Conservation (phyloP, 1,140 invertebrate genomes). For the Anadara kagoshimensis region DNA sequence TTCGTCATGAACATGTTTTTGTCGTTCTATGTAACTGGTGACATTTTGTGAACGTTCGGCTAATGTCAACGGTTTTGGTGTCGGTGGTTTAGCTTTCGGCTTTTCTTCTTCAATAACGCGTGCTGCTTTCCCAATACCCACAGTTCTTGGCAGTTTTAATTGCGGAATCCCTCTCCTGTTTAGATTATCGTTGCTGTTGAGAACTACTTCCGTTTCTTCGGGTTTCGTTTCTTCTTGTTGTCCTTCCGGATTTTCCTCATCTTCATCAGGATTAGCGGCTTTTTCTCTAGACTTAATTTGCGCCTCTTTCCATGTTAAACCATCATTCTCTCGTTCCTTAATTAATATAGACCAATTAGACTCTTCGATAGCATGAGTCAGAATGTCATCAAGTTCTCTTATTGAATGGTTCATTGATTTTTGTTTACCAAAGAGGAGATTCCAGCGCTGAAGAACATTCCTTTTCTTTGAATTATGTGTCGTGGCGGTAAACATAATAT, state of each 20-base stretch:
- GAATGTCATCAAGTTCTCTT: slow-evolving; percentile 22
- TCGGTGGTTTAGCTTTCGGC: slow-evolving; percentile 3
- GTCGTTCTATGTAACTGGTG: slow-evolving; percentile 18
- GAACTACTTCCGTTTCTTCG: slow-evolving; percentile 10
- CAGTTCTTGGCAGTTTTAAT: slow-evolving; percentile 5
- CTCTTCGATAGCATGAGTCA: slow-evolving; percentile 22
- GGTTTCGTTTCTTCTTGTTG: slow-evolving; percentile 13
- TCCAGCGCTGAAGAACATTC: slow-evolving; percentile 46
- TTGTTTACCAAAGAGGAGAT: slow-evolving; percentile 48
- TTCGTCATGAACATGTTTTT: slow-evolving; percentile 19
- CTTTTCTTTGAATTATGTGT: slow-evolving; percentile 44
- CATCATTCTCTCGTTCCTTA: neutral
- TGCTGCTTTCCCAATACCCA: slow-evolving; percentile 12
- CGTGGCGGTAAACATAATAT: too few species aligned
- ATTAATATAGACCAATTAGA: neutral
- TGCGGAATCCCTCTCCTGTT: slow-evolving; percentile 18
- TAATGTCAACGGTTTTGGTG: slow-evolving; percentile 5
- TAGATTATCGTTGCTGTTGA: slow-evolving; percentile 9
- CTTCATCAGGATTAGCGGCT: neutral
- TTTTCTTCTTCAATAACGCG: neutral
- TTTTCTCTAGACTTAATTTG: neutral
- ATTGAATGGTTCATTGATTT: slow-evolving; percentile 45
- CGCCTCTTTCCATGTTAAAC: neutral
- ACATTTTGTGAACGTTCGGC: slow-evolving; percentile 19
- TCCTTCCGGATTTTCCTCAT: slow-evolving; percentile 2